Percentiles rank a stretch among this genome's conserved stretches.
Conservation (phyloP, 2,113 vertebrate genomes). For the Colossoma macropomum region DNA sequence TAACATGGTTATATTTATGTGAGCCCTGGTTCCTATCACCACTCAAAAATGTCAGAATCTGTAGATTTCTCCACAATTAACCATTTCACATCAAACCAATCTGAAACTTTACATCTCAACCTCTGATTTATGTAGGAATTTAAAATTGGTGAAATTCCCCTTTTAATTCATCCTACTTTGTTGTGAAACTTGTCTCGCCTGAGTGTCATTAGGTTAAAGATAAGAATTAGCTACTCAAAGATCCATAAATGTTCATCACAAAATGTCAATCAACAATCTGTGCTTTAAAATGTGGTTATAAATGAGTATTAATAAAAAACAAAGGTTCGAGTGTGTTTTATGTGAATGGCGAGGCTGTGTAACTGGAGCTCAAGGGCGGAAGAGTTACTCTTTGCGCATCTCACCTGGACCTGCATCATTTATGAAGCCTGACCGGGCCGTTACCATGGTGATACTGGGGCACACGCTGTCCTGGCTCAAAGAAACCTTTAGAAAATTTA, state of each 20-base stretch:
- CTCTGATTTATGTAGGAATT: too few relatives aligned
- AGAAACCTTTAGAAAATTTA: conserved; percentile 19
- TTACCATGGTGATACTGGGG: conserved; percentile 70
- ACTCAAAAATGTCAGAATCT: too few relatives aligned
- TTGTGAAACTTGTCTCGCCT: too few relatives aligned
- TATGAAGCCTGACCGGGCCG: conserved; percentile 71
- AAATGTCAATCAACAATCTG: neutral
- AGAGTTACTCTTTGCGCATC: conserved; percentile 75
- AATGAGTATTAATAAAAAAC: neutral
- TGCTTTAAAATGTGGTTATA: neutral
- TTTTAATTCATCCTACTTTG: neutral
- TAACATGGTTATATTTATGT: too few relatives aligned
- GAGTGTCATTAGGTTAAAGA: neutral
- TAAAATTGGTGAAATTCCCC: too few relatives aligned
- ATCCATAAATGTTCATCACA: neutral
- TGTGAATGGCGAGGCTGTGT: conserved; percentile 56
- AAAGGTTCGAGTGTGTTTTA: conserved; percentile 26
- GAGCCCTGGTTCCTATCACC: too few relatives aligned
- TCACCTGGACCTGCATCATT: conserved; percentile 79
- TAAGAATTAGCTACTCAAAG: too few relatives aligned
- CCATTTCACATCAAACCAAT: too few relatives aligned
- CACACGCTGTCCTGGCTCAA: conserved; percentile 37
- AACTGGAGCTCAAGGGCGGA: conserved; percentile 70
- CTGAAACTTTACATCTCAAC: too few relatives aligned
- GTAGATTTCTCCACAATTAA: too few relatives aligned